Conservation (phyloP, 2,113 vertebrate species). For the Coturnix japonica region DNA sequence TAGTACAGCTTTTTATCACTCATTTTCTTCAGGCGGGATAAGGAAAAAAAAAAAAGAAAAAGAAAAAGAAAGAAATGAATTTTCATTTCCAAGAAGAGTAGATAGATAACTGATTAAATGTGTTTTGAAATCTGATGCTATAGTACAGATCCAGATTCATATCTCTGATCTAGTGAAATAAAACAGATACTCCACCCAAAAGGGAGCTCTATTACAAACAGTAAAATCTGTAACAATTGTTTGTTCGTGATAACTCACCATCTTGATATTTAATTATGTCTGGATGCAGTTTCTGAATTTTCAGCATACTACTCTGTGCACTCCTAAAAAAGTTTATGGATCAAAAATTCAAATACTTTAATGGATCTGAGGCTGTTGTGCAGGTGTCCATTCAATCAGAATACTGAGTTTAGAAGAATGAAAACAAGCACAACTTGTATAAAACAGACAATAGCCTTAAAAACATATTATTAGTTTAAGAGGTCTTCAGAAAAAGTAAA, state of each 20-base stretch:
- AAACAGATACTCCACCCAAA: slow-evolving; percentile 56
- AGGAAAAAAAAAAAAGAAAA: slow-evolving; percentile 63
- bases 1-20: slow-evolving; percentile 45
- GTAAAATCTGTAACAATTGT: slow-evolving; percentile 50
- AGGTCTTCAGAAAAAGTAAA: slow-evolving; percentile 38
- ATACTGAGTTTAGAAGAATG: slow-evolving; percentile 67
- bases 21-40: slow-evolving; percentile 57
- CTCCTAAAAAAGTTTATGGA: slow-evolving; percentile 12
- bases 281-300: slow-evolving; percentile 61
- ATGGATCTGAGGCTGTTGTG: slow-evolving; percentile 62
- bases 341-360: slow-evolving; percentile 71
- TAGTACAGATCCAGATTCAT: slow-evolving; percentile 39
- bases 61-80: slow-evolving; percentile 63
- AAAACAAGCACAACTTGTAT: slow-evolving; percentile 73
- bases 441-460: slow-evolving; percentile 67
- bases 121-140: slow-evolving; percentile 51
- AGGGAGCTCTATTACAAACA: slow-evolving; percentile 44
- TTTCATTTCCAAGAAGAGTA: slow-evolving; percentile 56
- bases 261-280: slow-evolving; percentile 32
- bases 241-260: slow-evolving; percentile 54
- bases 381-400: slow-evolving; percentile 66
- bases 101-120: slow-evolving; percentile 50
- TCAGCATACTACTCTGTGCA: slow-evolving; percentile 8
- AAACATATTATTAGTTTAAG: slow-evolving; percentile 58
- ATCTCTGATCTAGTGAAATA: slow-evolving; percentile 58